A percentile compares a stretch with the other conserved stretches of the same genome.
Evolutionary conservation across 2,888 invertebrate species (phyloP).

Genomic region (Noctua comes): DNA sequence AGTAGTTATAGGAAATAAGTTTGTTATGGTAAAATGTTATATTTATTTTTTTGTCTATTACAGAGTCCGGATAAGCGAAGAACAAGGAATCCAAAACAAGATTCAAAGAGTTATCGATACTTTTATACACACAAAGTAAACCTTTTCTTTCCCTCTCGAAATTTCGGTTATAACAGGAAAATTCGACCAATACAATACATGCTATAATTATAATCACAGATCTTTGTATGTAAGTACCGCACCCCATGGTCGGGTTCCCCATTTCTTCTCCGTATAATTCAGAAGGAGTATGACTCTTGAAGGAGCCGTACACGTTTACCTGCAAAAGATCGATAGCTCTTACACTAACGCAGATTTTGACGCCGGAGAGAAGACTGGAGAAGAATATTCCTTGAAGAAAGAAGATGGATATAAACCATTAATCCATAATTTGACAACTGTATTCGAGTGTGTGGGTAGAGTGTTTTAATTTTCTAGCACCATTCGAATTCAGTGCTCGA

Average conservation of each 20-base stretch:
- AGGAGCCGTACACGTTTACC: constrained; percentile 60
- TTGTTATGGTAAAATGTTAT: neutral
- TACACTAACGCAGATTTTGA: constrained; percentile 8
- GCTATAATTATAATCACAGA: constrained; percentile 48
- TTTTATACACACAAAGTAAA: neutral
- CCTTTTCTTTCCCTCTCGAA: neutral
- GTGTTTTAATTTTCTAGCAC: constrained; percentile 91
- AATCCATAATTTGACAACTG: constrained; percentile 91
- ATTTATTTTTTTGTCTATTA: constrained; percentile 12
- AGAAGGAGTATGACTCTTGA: constrained; percentile 64
- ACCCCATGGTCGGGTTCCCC: constrained; percentile 31
- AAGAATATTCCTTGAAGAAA: constrained; percentile 37
- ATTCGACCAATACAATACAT: constrained; percentile 7
- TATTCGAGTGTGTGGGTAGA: constrained; percentile 92
- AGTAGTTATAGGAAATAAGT: neutral
- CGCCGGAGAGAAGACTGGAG: constrained; percentile 20
- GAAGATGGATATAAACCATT: constrained; percentile 19
- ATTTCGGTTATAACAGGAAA: constrained; percentile 23
- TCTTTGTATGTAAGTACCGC: constrained; percentile 32
- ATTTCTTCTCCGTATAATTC: constrained; percentile 59
- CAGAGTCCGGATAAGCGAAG: constrained; percentile 1
- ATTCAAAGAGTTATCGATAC: neutral
- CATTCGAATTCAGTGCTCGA: constrained; percentile 92
- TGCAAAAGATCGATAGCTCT: constrained; percentile 48
- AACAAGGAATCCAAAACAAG: neutral